Evolutionary conservation across 1,140 invertebrate species (phyloP).

Genomic region (Calephelis nemesis): DNA sequence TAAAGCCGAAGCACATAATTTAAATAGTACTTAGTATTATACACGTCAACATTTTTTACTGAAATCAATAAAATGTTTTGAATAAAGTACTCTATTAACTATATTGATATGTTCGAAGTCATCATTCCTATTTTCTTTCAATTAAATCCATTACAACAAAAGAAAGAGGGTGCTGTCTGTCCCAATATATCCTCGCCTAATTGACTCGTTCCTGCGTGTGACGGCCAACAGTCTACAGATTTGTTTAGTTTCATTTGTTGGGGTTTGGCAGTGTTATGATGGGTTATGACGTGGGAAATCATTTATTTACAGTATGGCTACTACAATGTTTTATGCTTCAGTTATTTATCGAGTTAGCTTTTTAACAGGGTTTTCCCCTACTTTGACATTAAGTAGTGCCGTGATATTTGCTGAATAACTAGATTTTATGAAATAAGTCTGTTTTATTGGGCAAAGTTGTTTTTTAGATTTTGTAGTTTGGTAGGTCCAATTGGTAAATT

Average conservation of each 20-base stretch:
- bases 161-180: slow-evolving; percentile 15
- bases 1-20: too few relatives aligned
- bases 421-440: too few relatives aligned
- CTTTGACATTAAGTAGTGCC: too few relatives aligned
- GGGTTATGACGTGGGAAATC: slow-evolving; percentile 12
- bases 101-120: neutral
- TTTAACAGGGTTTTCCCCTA: neutral
- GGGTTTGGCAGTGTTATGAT: slow-evolving; percentile 5
- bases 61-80: too few relatives aligned
- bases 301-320: slow-evolving; percentile 15
- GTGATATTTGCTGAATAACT: too few relatives aligned
- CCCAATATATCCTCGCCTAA: slow-evolving; percentile 18
- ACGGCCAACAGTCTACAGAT: slow-evolving; percentile 7
- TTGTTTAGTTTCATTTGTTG: slow-evolving; percentile 14
- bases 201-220: slow-evolving; percentile 13
- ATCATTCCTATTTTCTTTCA: slow-evolving; percentile 6
- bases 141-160: slow-evolving; percentile 10
- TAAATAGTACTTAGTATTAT: too few relatives aligned
- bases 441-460: too few relatives aligned
- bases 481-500: too few relatives aligned
- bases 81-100: neutral
- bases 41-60: too few relatives aligned
- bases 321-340: neutral
- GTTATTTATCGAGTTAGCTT: neutral
- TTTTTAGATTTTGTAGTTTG: too few relatives aligned